phyloP scores from a whole-genome alignment of 53 echinoderm and acorn worm genomes.

The Pentamera pediparva region DNA sequence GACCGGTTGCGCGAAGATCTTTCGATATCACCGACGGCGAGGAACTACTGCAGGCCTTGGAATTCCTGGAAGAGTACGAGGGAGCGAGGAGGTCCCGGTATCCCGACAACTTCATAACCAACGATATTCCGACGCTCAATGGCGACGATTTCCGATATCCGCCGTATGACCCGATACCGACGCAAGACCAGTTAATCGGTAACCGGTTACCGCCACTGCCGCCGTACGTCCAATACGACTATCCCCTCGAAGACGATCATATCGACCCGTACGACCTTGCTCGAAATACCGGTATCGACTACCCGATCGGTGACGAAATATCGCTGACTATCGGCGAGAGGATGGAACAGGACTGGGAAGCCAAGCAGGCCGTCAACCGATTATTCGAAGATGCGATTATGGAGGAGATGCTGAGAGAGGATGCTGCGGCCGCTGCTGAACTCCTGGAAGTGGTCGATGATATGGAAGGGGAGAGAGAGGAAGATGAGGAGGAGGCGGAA shows the following conservation, averaged over 20 bases:
- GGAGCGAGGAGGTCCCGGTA: conserved; percentile 13
- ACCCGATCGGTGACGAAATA: too few relatives aligned
- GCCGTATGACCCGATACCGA: background rate
- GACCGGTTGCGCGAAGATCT: conserved; percentile 2
- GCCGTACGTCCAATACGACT: too few relatives aligned
- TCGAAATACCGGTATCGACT: background rate
- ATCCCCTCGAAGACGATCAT: background rate
- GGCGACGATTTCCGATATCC: background rate
- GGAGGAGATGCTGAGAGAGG: conserved; percentile 21
- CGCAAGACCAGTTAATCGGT: background rate
- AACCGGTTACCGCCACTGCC: conserved; percentile 11
- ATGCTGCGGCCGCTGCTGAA: conserved; percentile 5
- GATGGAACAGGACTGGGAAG: background rate
- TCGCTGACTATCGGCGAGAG: conserved; percentile 7
- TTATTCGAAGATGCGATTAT: conserved; percentile 16
- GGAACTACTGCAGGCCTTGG: conserved; percentile 59
- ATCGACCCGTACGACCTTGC: background rate
- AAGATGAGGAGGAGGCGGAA: background rate
- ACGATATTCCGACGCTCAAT: background rate
- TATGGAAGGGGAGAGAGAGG: background rate
- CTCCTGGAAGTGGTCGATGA: background rate
- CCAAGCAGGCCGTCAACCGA: background rate
- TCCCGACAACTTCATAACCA: conserved; percentile 9
- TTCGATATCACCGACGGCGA: conserved; percentile 5
- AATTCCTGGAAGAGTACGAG: conserved; percentile 70